These are phyloP conservation scores for Chaetura pelagica DNA, from an alignment of 2,113 vertebrate genomes.

Conservation along the genomic window DNA sequence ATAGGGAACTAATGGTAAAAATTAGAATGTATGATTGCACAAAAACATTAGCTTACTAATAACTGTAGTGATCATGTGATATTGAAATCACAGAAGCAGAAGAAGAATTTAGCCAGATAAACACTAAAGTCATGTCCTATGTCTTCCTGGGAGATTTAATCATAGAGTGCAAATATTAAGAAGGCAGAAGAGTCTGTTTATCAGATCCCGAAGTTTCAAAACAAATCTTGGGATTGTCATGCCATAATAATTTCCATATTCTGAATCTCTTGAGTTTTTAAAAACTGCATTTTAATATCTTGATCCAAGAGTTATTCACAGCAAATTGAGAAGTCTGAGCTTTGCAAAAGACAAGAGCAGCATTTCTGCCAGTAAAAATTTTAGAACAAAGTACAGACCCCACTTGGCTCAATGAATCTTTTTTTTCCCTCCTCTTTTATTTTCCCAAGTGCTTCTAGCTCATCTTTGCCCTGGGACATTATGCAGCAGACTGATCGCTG, in stretches of 20 bases:
- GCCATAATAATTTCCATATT: constrained; percentile 35
- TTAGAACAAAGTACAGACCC: constrained; percentile 30
- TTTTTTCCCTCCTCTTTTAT: no score
- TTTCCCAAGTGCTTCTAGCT: background rate
- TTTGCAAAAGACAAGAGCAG: background rate
- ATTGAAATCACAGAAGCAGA: background rate
- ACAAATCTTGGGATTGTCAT: constrained; percentile 13
- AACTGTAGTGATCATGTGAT: background rate
- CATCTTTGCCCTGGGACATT: constrained; percentile 23
- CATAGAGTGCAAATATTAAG: background rate
- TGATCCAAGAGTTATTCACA: constrained; percentile 28
- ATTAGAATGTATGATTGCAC: background rate
- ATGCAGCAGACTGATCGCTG: background rate
- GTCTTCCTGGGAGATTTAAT: background rate
- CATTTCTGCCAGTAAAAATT: constrained; percentile 51
- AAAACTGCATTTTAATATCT: constrained; percentile 16
- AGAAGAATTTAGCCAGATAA: background rate
- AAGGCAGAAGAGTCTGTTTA: background rate
- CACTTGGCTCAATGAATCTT: background rate
- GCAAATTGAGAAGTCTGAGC: constrained; percentile 6
- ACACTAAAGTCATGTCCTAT: background rate
- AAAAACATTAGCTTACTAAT: background rate
- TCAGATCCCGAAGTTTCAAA: background rate
- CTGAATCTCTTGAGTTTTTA: background rate
- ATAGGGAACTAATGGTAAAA: background rate